Percentiles rank a stretch among this genome's conserved stretches.
Evolutionary conservation across 2,888 invertebrate genomes (phyloP).

Genomic region (Cheilosia impressa): DNA sequence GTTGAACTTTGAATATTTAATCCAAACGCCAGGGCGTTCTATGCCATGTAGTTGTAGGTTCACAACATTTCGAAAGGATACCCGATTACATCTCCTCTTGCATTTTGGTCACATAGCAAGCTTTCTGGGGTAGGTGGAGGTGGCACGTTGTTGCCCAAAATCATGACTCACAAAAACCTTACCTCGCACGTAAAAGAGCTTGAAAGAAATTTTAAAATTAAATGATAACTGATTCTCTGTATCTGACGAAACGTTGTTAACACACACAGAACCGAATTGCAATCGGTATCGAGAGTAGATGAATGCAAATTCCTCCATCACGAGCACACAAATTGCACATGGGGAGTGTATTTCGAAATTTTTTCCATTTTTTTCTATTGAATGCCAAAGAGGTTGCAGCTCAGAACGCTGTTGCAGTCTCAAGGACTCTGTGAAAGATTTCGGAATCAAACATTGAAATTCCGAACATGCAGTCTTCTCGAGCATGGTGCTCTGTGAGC

Average conservation of each 20-base stretch:
- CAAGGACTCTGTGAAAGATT: neutral
- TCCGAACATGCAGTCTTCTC: neutral
- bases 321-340: slow-evolving; percentile 1
- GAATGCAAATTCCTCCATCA: neutral
- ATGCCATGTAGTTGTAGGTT: neutral
- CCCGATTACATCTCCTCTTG: slow-evolving; percentile 19
- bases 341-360: neutral
- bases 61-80: slow-evolving; percentile 9
- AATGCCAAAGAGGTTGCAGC: neutral
- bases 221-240: slow-evolving; percentile 33
- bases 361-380: neutral
- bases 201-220: slow-evolving; percentile 49
- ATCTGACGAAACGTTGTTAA: slow-evolving; percentile 26
- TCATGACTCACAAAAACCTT: slow-evolving; percentile 46
- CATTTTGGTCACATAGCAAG: slow-evolving; percentile 67
- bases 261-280: neutral
- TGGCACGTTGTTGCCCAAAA: neutral
- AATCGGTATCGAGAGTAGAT: neutral
- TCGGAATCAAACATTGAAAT: slow-evolving; percentile 8
- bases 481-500: neutral
- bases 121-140: slow-evolving; percentile 10
- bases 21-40: slow-evolving; percentile 22
- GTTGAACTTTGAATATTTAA: slow-evolving; percentile 68
- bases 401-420: neutral
- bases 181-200: slow-evolving; percentile 51